Evolutionary conservation across 2,113 vertebrate species (phyloP).

Genomic region (Erpornis zantholeuca): DNA sequence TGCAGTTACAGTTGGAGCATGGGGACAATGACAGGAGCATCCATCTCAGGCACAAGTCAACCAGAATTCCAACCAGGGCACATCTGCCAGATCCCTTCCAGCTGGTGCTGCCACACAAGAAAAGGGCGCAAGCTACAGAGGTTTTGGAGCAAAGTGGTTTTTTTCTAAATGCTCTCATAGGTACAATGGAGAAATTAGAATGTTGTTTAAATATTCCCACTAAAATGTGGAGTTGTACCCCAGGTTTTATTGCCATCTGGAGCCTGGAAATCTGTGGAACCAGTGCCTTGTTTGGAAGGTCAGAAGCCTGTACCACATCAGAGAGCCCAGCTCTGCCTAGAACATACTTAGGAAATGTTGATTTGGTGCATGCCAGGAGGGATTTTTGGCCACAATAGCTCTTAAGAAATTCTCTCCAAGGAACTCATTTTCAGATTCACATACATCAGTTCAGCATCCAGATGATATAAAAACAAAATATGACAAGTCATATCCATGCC

Average conservation of each 20-base stretch:
- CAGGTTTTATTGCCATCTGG: slow-evolving; percentile 28
- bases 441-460: background rate
- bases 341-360: slow-evolving; percentile 20
- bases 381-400: background rate
- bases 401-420: background rate
- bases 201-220: background rate
- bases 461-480: background rate
- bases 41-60: background rate
- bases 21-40: background rate
- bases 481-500: background rate
- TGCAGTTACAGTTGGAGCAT: background rate
- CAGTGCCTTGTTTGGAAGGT: background rate
- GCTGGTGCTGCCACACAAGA: background rate
- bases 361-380: background rate
- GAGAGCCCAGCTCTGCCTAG: background rate
- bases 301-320: slow-evolving; percentile 22
- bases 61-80: background rate
- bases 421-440: background rate
- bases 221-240: background rate
- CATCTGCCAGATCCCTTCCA: background rate
- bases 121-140: accelerated
- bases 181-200: background rate
- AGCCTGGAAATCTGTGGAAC: slow-evolving; percentile 3
- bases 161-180: background rate
- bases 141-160: background rate